These are phyloP conservation scores for Pluvialis apricaria DNA, from an alignment of 2,113 vertebrate species.

Conservation along the genomic window DNA sequence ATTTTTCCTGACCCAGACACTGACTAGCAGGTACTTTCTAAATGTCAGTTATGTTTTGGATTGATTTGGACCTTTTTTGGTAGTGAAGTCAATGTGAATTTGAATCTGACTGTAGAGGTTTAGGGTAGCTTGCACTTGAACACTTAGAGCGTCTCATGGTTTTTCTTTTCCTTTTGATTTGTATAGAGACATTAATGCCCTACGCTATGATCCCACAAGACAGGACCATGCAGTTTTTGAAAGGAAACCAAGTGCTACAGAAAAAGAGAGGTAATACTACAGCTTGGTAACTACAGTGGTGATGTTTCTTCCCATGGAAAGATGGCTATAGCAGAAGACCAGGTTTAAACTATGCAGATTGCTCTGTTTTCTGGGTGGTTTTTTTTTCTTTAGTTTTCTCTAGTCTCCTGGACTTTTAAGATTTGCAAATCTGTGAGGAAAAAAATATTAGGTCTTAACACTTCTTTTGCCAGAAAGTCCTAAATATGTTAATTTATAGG, in stretches of 20 bases:
- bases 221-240: constrained; percentile 88
- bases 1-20: neutral
- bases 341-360: neutral
- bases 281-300: neutral
- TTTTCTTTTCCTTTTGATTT: neutral
- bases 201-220: constrained; percentile 91
- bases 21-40: neutral
- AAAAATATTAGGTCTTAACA: neutral
- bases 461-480: neutral
- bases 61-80: neutral
- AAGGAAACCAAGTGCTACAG: constrained; percentile 65
- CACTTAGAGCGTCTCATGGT: neutral
- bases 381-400: neutral
- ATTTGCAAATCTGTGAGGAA: neutral
- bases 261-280: constrained; percentile 82
- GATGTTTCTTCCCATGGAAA: neutral
- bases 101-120: neutral
- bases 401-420: too few species aligned
- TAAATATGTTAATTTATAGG: neutral
- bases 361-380: neutral
- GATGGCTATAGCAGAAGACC: neutral
- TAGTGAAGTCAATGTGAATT: neutral
- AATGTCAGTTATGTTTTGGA: neutral
- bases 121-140: neutral
- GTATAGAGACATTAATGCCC: constrained; percentile 82